Evolutionary conservation across 2,888 invertebrate genomes (phyloP).

Genomic region (Agriopis marginaria): DNA sequence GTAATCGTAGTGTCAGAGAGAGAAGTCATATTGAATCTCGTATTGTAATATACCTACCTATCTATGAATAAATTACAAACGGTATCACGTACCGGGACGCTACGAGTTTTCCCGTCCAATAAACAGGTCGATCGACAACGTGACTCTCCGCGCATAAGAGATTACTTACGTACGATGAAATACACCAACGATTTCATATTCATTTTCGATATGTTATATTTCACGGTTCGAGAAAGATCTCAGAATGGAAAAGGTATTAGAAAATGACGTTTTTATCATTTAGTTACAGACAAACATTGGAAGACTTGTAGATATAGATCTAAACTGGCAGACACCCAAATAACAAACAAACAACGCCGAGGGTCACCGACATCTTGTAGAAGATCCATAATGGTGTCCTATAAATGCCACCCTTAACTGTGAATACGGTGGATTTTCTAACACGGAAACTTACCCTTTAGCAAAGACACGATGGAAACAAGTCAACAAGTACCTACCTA

Average conservation of each 20-base stretch:
- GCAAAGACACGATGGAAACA: constrained; percentile 1
- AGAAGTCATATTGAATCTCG: constrained; percentile 4
- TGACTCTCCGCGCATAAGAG: constrained; percentile 55
- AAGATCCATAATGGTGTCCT: constrained; percentile 3
- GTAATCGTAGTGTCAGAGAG: not conserved
- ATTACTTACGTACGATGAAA: constrained; percentile 47
- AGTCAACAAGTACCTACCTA: not conserved
- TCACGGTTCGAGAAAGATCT: not conserved
- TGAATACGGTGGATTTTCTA: not conserved
- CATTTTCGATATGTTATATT: constrained; percentile 20
- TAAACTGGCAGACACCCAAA: constrained; percentile 12
- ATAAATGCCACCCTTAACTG: not conserved
- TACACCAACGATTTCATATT: constrained; percentile 37
- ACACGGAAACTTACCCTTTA: constrained; percentile 5
- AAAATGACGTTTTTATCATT: not conserved
- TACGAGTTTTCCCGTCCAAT: constrained; percentile 47
- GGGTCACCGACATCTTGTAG: constrained; percentile 11
- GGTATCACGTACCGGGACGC: constrained; percentile 37
- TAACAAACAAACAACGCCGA: constrained; percentile 10
- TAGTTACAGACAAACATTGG: not conserved
- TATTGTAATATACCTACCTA: constrained; percentile 2
- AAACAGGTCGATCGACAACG: constrained; percentile 52
- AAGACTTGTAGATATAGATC: not conserved
- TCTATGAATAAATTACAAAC: constrained; percentile 38
- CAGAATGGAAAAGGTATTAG: not conserved